Percentiles rank a stretch among this genome's conserved stretches.
Conservation (phyloP, 1,140 invertebrate species). For the Drosophila rufa region DNA sequence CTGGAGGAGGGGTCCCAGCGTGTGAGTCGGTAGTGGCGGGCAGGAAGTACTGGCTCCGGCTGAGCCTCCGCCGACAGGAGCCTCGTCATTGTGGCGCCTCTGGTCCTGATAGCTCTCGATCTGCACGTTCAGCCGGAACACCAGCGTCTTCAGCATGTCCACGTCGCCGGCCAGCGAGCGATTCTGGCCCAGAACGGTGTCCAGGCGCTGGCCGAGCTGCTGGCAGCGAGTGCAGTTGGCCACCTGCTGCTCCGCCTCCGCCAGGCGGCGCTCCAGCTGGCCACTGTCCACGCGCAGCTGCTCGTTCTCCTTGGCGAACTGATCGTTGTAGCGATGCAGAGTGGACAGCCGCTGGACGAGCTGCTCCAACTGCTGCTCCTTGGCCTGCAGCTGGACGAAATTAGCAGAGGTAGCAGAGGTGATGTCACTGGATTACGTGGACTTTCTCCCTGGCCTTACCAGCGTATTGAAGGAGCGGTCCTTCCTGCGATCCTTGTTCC, state of each 20-base stretch:
- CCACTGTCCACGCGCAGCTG: conserved; percentile 55
- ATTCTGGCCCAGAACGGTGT: conserved; percentile 85
- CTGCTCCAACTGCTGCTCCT: conserved; percentile 83
- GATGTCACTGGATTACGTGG: background rate
- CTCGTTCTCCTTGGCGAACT: conserved; percentile 79
- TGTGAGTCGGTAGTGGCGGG: conserved; percentile 69
- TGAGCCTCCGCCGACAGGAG: conserved; percentile 12
- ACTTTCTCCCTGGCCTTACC: conserved; percentile 37
- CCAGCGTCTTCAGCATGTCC: conserved; percentile 88
- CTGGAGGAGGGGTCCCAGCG: conserved; percentile 87
- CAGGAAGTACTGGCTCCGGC: conserved; percentile 6
- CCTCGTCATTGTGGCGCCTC: conserved; percentile 41
- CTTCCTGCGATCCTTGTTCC: conserved; percentile 39
- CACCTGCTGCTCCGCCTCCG: conserved; percentile 51
- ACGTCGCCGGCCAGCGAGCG: conserved; percentile 87
- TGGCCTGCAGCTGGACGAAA: conserved; percentile 68
- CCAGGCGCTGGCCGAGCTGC: conserved; percentile 76
- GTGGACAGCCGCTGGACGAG: conserved; percentile 71
- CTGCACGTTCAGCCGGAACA: conserved; percentile 89
- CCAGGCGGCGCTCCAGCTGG: conserved; percentile 58
- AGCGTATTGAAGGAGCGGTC: conserved; percentile 66
- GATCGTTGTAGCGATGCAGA: conserved; percentile 79
- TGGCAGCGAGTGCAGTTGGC: conserved; percentile 80
- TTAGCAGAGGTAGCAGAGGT: no score
- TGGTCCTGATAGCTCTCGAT: conserved; percentile 89